A percentile compares a stretch with the other conserved stretches of the same genome.
These are phyloP conservation scores for Aricia agestis DNA, from an alignment of 1,140 invertebrate species.

Conservation along the genomic window DNA sequence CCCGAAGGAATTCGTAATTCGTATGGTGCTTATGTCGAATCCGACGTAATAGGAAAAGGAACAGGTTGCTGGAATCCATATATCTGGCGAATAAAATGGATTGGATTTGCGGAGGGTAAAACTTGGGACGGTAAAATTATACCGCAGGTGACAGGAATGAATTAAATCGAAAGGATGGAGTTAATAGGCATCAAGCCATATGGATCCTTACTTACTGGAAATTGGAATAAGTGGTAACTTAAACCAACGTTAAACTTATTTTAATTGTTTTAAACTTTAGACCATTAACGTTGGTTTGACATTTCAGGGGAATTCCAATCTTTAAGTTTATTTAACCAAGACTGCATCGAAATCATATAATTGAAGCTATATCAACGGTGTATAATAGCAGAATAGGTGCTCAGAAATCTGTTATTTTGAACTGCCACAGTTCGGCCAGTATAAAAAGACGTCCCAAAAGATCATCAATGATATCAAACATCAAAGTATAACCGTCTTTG, in stretches of 20 bases:
- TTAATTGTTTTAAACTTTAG: too few relatives aligned
- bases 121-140: neutral
- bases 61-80: conserved; percentile 2
- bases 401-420: too few relatives aligned
- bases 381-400: too few relatives aligned
- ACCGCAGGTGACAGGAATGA: neutral
- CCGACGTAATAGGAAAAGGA: neutral
- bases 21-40: neutral
- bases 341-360: too few relatives aligned
- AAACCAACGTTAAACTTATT: too few relatives aligned
- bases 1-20: neutral
- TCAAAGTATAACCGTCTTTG: neutral
- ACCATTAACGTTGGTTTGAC: too few relatives aligned
- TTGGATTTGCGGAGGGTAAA: neutral
- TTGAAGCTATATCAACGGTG: too few relatives aligned
- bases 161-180: neutral
- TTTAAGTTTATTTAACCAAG: too few relatives aligned
- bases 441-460: neutral
- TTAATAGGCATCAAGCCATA: neutral
- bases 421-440: too few relatives aligned
- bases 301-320: too few relatives aligned
- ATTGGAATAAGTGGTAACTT: too few relatives aligned
- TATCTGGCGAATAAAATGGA: neutral
- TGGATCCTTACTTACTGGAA: too few relatives aligned
- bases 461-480: neutral